Conservation (phyloP, 2,888 invertebrate genomes). For the Trissoscelio sp. region DNA sequence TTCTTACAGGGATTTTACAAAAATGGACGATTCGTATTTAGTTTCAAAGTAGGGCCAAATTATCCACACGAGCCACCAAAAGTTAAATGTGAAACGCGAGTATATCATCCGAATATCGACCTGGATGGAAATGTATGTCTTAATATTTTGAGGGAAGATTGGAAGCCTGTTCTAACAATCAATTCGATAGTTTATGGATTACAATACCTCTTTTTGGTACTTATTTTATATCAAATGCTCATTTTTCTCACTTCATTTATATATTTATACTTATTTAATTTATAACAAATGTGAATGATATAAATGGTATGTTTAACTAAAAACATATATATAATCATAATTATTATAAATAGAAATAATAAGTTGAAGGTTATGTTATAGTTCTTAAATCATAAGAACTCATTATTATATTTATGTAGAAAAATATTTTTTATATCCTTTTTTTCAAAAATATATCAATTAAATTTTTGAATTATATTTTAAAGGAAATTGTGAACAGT, state of each 20-base stretch:
- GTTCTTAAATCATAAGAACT: no score
- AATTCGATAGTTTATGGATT: slow-evolving; percentile 99
- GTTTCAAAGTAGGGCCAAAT: slow-evolving; percentile 98
- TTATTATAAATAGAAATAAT: no score
- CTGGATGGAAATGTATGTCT: slow-evolving; percentile 98
- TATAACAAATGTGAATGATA: no score
- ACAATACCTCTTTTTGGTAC: slow-evolving; percentile 97
- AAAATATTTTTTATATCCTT: no score
- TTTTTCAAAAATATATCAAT: no score
- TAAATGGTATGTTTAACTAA: no score
- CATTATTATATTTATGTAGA: no score
- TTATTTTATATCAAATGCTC: background rate
- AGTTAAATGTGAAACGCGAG: slow-evolving; percentile 98
- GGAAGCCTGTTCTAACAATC: slow-evolving; percentile 99
- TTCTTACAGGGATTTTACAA: slow-evolving; percentile 92
- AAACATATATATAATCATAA: no score
- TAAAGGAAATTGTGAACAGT: no score
- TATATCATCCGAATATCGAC: slow-evolving; percentile 99
- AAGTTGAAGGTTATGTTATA: no score
- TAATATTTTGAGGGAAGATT: slow-evolving; percentile 98
- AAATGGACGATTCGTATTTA: slow-evolving; percentile 97
- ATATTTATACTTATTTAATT: no score
- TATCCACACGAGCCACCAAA: slow-evolving; percentile 99
- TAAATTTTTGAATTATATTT: no score
- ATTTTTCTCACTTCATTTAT: background rate